Evolutionary conservation across 2,888 invertebrate genomes (phyloP).

Genomic region (Cistogaster globosa): DNA sequence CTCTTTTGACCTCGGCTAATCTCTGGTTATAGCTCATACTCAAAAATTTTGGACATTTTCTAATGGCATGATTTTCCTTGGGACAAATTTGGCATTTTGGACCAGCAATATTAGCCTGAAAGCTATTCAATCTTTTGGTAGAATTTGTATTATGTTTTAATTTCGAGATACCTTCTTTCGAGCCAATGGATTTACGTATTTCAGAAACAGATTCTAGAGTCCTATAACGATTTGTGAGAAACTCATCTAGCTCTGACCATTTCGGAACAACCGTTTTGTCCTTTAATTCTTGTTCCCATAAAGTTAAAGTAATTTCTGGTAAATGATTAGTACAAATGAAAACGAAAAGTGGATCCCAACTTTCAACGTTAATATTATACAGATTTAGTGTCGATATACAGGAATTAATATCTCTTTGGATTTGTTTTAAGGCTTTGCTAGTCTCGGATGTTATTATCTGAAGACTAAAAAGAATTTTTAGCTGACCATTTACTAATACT

Average conservation of each 20-base stretch:
- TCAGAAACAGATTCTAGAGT: conserved; percentile 42
- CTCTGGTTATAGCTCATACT: neutral
- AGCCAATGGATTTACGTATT: neutral
- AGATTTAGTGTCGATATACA: neutral
- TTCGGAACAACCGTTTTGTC: conserved; percentile 18
- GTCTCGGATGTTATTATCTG: neutral
- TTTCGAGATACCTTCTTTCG: neutral
- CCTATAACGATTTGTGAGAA: conserved; percentile 24
- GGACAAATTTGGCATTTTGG: conserved; percentile 13
- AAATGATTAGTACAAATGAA: conserved; percentile 6
- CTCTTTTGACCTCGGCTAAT: conserved; percentile 2
- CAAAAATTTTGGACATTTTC: conserved; percentile 34
- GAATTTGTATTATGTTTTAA: neutral
- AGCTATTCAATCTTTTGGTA: conserved; percentile 10
- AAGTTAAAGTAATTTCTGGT: neutral
- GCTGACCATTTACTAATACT: conserved; percentile 3
- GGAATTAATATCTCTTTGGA: conserved; percentile 9
- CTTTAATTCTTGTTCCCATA: conserved; percentile 8
- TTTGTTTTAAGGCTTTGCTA: neutral
- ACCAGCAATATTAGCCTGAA: conserved; percentile 18
- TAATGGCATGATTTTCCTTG: conserved; percentile 6
- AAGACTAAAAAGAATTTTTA: conserved; percentile 10
- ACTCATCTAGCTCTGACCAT: conserved; percentile 27
- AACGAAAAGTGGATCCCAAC: conserved; percentile 8
- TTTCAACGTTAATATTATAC: neutral